A percentile compares a stretch with the other conserved stretches of the same genome.
Evolutionary conservation across 2,113 vertebrate species (phyloP).

Genomic region (Carassius auratus): DNA sequence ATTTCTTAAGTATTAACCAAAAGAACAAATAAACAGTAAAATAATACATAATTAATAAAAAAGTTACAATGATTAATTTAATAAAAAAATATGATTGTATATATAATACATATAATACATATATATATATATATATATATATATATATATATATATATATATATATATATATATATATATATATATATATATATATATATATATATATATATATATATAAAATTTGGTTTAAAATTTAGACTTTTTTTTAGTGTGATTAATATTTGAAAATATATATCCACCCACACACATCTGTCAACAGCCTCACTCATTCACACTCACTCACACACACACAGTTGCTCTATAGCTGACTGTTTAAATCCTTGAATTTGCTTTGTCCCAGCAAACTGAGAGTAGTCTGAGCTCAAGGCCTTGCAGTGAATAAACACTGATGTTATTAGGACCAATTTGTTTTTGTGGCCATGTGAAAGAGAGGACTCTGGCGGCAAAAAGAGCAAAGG

Average conservation of each 20-base stretch:
- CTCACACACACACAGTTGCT: not conserved
- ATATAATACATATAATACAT: not conserved
- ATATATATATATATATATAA: not conserved
- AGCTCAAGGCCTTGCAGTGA: constrained; percentile 8
- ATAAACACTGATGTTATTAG: constrained; percentile 16
- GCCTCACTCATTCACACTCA: not conserved
- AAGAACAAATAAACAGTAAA: not conserved
- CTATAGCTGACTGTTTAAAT: not conserved
- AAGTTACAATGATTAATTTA: no score
- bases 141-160: no score
- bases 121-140: no score
- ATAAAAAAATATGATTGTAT: not conserved
- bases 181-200: not conserved
- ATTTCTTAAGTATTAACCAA: not conserved
- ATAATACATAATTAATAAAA: no score
- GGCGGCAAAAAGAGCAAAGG: not conserved
- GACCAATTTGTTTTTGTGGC: constrained; percentile 12
- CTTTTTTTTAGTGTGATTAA: not conserved
- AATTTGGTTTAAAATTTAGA: not conserved
- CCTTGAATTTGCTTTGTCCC: constrained; percentile 22
- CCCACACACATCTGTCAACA: not conserved
- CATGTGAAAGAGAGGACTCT: constrained; percentile 9
- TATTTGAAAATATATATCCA: not conserved
- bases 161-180: no score
- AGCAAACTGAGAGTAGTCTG: constrained; percentile 8